Percentiles rank a stretch among this genome's conserved stretches.
Conservation (phyloP, 2,113 vertebrate species). For the Vidua chalybeata region DNA sequence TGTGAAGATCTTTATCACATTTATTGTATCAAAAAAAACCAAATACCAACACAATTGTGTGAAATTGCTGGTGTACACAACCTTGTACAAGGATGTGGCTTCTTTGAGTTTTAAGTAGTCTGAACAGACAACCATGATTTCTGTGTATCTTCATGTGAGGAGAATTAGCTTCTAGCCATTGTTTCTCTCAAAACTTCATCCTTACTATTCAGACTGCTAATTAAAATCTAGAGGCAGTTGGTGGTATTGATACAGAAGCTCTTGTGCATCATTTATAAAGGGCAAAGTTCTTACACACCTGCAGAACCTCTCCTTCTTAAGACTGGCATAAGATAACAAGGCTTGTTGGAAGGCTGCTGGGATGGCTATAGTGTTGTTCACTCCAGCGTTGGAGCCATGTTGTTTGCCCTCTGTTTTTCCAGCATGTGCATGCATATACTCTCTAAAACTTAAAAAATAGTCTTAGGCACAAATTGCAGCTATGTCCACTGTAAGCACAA, state of each 20-base stretch:
- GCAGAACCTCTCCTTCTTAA: background rate
- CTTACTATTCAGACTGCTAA: background rate
- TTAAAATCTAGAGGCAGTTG: background rate
- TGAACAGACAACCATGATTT: background rate
- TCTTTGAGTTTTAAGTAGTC: background rate
- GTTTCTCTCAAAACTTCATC: background rate
- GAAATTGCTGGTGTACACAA: background rate
- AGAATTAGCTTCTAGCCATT: background rate
- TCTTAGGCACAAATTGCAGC: background rate
- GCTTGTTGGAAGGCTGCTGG: background rate
- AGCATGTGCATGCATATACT: background rate
- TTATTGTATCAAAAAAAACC: background rate
- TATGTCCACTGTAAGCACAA: background rate
- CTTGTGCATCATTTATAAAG: background rate
- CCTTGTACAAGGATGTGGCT: background rate
- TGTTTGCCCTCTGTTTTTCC: background rate
- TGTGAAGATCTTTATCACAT: background rate
- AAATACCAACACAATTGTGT: background rate
- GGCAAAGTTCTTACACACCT: background rate
- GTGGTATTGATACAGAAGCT: background rate
- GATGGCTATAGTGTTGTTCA: background rate
- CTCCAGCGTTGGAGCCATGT: background rate
- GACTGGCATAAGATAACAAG: background rate
- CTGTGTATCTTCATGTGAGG: background rate
- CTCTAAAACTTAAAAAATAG: background rate